These are phyloP conservation scores for Diadophis punctatus DNA, from an alignment of 2,113 vertebrate genomes.

Conservation along the genomic window DNA sequence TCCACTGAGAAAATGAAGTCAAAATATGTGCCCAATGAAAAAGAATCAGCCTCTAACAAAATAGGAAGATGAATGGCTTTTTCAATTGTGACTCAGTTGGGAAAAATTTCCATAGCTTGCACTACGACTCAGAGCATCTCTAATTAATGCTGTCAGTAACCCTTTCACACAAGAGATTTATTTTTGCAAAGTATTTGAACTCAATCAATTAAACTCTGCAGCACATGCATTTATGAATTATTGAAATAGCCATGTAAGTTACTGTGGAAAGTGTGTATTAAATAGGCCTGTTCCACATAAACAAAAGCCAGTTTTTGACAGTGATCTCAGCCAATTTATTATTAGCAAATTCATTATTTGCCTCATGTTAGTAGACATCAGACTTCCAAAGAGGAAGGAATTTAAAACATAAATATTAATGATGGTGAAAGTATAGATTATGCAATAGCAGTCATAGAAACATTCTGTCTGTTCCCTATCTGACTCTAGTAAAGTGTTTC, in stretches of 20 bases:
- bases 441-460: not conserved
- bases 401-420: not conserved
- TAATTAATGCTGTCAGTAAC: conserved; percentile 54
- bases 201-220: conserved; percentile 64
- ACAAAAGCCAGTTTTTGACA: conserved; percentile 47
- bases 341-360: conserved; percentile 13
- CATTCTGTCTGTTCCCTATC: not conserved
- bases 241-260: conserved; percentile 58
- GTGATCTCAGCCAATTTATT: conserved; percentile 18
- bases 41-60: conserved; percentile 69
- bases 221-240: conserved; percentile 70
- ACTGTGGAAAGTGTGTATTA: conserved; percentile 46
- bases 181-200: conserved; percentile 47
- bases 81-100: conserved; percentile 61
- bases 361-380: conserved; percentile 29
- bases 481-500: not conserved
- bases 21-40: conserved; percentile 34
- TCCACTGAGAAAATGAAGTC: not conserved
- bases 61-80: conserved; percentile 73
- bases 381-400: conserved; percentile 2
- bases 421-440: not conserved
- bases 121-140: conserved; percentile 47
- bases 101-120: conserved; percentile 60
- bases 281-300: conserved; percentile 56
- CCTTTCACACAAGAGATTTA: conserved; percentile 61